These are phyloP conservation scores for Andricus curvator DNA, from an alignment of 2,888 invertebrate species.

Conservation along the genomic window DNA sequence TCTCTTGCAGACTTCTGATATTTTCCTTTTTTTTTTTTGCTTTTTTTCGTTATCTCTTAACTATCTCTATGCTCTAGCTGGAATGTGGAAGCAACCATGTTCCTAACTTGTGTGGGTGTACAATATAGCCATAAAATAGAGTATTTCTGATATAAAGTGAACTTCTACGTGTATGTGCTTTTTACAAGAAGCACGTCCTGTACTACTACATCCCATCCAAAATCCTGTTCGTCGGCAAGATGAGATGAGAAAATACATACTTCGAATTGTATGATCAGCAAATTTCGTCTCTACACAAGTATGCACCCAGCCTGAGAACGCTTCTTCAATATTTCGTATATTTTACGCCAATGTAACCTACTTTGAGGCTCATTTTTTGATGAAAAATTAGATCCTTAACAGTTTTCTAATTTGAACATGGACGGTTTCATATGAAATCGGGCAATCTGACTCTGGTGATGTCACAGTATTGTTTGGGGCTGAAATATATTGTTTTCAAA, in stretches of 20 bases:
- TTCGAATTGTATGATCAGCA: slow-evolving; percentile 28
- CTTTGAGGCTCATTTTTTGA: background rate
- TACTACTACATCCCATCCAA: background rate
- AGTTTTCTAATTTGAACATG: too few species aligned
- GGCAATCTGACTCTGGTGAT: too few species aligned
- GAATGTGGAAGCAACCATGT: background rate
- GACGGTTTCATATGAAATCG: too few species aligned
- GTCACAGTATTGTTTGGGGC: too few species aligned
- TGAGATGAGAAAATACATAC: slow-evolving; percentile 30
- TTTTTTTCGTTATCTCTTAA: background rate
- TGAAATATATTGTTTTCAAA: too few species aligned
- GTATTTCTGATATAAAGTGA: background rate
- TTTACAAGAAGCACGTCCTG: slow-evolving; percentile 33
- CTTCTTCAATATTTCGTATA: background rate
- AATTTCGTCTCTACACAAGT: background rate
- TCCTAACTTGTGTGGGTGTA: background rate
- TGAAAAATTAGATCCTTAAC: background rate
- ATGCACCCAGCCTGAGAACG: background rate
- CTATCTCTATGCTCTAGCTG: background rate
- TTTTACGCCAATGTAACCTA: background rate
- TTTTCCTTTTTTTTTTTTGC: background rate
- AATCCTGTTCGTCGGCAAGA: slow-evolving; percentile 27
- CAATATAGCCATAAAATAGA: background rate
- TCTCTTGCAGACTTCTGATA: slow-evolving; percentile 8
- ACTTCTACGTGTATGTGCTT: slow-evolving; percentile 19